Base-by-base conservation (phyloP, 2,113 vertebrate species). In the Parus major region DNA sequence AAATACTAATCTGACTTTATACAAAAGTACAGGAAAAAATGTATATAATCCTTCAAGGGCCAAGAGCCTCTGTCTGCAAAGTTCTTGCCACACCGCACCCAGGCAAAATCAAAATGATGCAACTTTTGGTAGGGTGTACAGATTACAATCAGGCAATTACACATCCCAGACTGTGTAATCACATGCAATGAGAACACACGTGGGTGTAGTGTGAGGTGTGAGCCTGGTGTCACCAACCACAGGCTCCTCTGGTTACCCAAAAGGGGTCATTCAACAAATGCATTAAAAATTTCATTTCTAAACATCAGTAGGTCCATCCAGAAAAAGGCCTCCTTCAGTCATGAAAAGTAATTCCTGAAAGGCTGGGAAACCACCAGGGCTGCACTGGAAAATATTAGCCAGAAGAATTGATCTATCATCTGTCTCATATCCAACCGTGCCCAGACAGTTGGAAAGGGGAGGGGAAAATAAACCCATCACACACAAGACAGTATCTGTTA, bases 201-300 rank as follows among this genome's bases (percentile, higher is more conserved):
- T 92, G 86, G 90, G 95, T 71, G 93, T 42, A 80, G 59, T 12
- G 39, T 0, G 7, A 96, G 56, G 88, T 12, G 2, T 71, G 44
- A 94, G 68, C 69, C 78, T 90, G 65, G 49, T 92, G 82, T 90
- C 85, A 95, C 82, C 49, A 86, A 49, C 89, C 90, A 71, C 94
- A 96, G 79, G 36, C 59, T 93, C 64, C 82, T 83, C 83, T 0
- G 0, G 5, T 55, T 90, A 77, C 60, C 66, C 72, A 29, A 55
- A 83, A 83, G 60, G 44, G 63, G 14, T 44, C 53, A 27, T 73
- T 65, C 80, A 86, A 50, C 27, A 70, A 77, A 89, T n/a, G 29
- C 25, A 77, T 80, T 36, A 63, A 80, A 93, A 88, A n/a, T 39
- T 33, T 52, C 2, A 52, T 89, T 73, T 70, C 71, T 75, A 44